These are phyloP conservation scores for Rhodinocichla rosea DNA, from an alignment of 2,113 vertebrate genomes.

Conservation along the genomic window DNA sequence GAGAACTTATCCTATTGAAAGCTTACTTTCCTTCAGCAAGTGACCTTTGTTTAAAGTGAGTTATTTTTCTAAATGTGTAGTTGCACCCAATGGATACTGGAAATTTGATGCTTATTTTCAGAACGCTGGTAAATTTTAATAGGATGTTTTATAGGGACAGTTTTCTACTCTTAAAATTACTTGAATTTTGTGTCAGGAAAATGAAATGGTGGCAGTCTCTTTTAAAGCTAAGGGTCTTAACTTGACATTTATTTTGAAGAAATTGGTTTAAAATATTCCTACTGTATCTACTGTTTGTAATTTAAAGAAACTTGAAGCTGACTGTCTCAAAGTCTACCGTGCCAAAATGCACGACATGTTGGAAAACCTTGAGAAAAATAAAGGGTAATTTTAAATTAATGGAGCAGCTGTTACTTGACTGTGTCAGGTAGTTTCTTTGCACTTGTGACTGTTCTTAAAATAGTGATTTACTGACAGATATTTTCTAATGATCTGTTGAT, in stretches of 20 bases:
- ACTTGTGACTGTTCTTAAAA: background rate
- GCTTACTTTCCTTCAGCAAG: conserved; percentile 47
- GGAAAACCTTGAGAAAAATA: conserved; percentile 74
- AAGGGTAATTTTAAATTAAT: conserved; percentile 66
- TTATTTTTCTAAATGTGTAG: conserved; percentile 46
- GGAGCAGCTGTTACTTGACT: background rate
- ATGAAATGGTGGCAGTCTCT: conserved; percentile 41
- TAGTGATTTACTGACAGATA: background rate
- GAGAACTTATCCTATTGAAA: background rate
- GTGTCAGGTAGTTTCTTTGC: background rate
- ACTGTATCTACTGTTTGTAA: conserved; percentile 77
- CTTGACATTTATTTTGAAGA: conserved; percentile 63
- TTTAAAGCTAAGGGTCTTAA: conserved; percentile 45
- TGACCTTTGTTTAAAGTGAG: conserved; percentile 57
- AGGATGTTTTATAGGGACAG: conserved; percentile 39
- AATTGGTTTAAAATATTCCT: conserved; percentile 62
- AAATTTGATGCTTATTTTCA: conserved; percentile 44
- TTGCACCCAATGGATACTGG: conserved; percentile 8
- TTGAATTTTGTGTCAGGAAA: conserved; percentile 80
- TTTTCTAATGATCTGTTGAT: background rate
- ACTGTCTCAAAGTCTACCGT: conserved; percentile 55
- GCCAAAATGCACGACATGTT: conserved; percentile 68
- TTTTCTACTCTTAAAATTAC: conserved; percentile 71
- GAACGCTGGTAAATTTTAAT: conserved; percentile 12
- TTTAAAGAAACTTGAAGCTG: conserved; percentile 79